These are phyloP conservation scores for Oriolus oriolus DNA, from an alignment of 2,113 vertebrate genomes.

Conservation along the genomic window DNA sequence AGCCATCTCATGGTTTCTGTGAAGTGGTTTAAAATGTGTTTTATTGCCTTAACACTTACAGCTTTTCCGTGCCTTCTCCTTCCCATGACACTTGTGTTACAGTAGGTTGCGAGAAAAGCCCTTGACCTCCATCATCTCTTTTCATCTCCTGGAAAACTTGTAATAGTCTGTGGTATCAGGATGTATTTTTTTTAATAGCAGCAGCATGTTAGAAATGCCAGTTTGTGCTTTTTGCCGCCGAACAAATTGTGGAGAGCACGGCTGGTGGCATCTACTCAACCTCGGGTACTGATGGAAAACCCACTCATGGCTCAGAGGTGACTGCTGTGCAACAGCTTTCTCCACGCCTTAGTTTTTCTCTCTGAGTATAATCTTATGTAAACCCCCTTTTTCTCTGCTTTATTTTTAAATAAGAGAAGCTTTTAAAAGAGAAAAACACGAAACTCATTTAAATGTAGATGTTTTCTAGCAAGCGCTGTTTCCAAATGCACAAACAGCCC, in stretches of 20 bases:
- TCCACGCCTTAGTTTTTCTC: background rate
- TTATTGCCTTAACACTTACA: background rate
- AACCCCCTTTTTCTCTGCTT: background rate
- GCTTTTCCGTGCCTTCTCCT: background rate
- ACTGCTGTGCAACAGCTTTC: background rate
- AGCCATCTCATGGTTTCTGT: background rate
- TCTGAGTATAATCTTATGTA: background rate
- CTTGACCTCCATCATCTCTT: slow-evolving; percentile 4
- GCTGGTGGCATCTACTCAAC: background rate
- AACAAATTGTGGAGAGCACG: background rate
- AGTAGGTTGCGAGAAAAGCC: background rate
- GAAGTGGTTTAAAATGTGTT: background rate
- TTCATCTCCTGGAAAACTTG: background rate
- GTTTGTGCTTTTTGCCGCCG: background rate
- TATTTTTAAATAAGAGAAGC: background rate
- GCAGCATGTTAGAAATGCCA: background rate
- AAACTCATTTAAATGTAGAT: background rate
- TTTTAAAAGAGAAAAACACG: background rate
- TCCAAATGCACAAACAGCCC: background rate
- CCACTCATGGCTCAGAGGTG: background rate
- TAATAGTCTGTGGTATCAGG: background rate
- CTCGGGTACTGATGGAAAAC: background rate
- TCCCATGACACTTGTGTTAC: background rate
- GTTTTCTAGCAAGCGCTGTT: background rate
- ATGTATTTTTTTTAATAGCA: background rate